Conservation (phyloP, 2,888 invertebrate species). For the Drosophila putrida region DNA sequence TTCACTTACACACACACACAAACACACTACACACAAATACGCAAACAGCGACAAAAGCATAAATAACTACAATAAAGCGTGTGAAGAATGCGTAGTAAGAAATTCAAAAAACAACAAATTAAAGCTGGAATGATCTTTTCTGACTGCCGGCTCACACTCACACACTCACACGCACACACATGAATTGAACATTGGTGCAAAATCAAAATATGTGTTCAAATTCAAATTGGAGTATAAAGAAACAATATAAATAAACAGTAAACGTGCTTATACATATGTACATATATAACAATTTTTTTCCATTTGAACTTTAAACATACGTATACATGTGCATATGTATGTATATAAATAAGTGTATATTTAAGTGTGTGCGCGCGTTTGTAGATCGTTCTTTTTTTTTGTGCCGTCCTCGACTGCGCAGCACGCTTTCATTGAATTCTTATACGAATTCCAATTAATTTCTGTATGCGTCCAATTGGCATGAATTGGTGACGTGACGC, state of each 20-base stretch:
- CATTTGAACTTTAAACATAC: constrained; percentile 78
- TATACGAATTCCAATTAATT: constrained; percentile 80
- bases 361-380: constrained; percentile 23
- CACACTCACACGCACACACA: constrained; percentile 19
- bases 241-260: constrained; percentile 38
- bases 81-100: constrained; percentile 66
- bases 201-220: constrained; percentile 54
- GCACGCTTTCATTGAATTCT: constrained; percentile 78
- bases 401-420: constrained; percentile 41
- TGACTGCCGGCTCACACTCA: constrained; percentile 33
- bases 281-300: constrained; percentile 47
- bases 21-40: constrained; percentile 11
- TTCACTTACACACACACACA: constrained; percentile 14
- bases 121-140: constrained; percentile 55
- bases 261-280: constrained; percentile 46
- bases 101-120: constrained; percentile 35
- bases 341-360: constrained; percentile 15
- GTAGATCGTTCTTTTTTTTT: constrained; percentile 8
- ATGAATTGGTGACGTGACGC: constrained; percentile 81
- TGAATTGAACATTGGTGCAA: constrained; percentile 31
- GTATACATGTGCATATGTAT: not conserved
- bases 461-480: constrained; percentile 77
- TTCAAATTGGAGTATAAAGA: constrained; percentile 63
- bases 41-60: constrained; percentile 20
- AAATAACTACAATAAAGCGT: constrained; percentile 50